These are phyloP conservation scores for Tipula unca DNA, from an alignment of 2,888 invertebrate genomes.

Conservation along the genomic window DNA sequence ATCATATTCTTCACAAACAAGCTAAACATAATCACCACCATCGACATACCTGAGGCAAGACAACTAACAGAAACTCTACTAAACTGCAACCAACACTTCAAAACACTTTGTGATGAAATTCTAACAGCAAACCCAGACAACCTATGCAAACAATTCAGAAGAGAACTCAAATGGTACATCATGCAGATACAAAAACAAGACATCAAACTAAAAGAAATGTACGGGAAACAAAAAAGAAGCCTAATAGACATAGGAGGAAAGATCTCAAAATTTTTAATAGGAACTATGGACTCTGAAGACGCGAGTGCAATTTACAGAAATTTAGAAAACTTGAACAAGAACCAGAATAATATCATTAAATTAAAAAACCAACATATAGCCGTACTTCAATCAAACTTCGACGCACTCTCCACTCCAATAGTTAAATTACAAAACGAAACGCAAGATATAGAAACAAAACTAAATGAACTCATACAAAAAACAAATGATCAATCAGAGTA, in stretches of 20 bases:
- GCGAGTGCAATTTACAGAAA: background rate
- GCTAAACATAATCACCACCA: background rate
- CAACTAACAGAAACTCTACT: background rate
- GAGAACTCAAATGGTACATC: background rate
- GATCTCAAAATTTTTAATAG: background rate
- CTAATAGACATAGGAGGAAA: background rate
- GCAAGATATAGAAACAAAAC: background rate
- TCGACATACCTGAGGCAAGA: background rate
- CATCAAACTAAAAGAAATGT: too few species aligned
- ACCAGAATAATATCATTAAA: background rate
- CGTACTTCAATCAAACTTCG: background rate
- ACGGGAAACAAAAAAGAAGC: too few species aligned
- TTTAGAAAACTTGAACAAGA: background rate
- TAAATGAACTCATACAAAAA: background rate
- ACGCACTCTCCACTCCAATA: background rate
- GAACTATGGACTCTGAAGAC: background rate
- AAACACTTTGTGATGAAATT: background rate
- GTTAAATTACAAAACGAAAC: background rate
- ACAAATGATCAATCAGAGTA: background rate
- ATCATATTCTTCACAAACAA: background rate
- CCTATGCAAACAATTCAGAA: background rate
- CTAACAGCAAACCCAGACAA: background rate
- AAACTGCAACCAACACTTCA: too few species aligned
- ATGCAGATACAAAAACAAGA: background rate
- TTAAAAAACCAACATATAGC: background rate